Conservation (phyloP, 2,797 vertebrate genomes). For the Stomatorhinus walkeri region DNA sequence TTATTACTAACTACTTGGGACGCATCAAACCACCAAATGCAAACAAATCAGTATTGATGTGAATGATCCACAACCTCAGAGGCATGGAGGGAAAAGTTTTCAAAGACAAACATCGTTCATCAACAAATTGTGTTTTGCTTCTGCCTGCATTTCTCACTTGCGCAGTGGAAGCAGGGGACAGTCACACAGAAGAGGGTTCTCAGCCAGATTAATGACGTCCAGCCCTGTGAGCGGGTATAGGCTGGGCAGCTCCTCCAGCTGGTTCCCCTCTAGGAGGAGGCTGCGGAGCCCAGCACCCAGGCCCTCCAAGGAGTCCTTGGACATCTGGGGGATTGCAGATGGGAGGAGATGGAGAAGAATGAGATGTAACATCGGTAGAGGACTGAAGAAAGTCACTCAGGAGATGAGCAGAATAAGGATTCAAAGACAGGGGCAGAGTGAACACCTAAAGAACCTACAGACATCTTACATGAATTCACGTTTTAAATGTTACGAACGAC, state of each 20-base stretch:
- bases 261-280: slow-evolving; percentile 80
- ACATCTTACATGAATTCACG: background rate
- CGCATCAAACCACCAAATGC: background rate
- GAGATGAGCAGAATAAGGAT: background rate
- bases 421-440: background rate
- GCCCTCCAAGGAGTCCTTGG: slow-evolving; percentile 68
- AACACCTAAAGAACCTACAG: background rate
- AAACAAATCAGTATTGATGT: background rate
- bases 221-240: slow-evolving; percentile 63
- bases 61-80: background rate
- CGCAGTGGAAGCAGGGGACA: slow-evolving; percentile 76
- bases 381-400: background rate
- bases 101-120: background rate
- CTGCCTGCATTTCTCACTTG: slow-evolving; percentile 58
- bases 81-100: background rate
- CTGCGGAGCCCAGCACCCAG: slow-evolving; percentile 69
- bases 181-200: slow-evolving; percentile 81
- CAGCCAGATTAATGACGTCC: slow-evolving; percentile 80
- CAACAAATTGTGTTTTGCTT: background rate
- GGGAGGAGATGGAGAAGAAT: background rate
- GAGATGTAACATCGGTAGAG: background rate
- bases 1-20: background rate
- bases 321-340: slow-evolving; percentile 61
- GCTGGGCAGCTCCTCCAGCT: slow-evolving; percentile 67
- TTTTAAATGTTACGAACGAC: background rate